Evolutionary conservation across 2,113 vertebrate genomes (phyloP).

Genomic region (Limnothrissa miodon): DNA sequence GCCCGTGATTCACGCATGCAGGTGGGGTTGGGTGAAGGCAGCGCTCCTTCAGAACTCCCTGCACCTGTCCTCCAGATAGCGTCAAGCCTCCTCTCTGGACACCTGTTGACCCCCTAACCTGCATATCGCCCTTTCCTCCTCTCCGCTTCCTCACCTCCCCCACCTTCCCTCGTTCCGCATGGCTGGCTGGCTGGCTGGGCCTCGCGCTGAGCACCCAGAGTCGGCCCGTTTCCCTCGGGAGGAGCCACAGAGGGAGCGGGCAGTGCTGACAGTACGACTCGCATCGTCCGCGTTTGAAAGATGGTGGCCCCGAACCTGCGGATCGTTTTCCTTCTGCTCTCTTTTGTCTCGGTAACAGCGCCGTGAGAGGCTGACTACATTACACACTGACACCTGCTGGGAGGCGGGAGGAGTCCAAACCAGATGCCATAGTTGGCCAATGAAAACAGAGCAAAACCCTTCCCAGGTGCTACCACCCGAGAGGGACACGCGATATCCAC

Average conservation of each 20-base stretch:
- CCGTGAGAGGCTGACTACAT: conserved; percentile 51
- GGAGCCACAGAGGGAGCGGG: background rate
- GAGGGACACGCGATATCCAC: background rate
- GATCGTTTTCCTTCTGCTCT: background rate
- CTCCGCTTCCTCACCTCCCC: background rate
- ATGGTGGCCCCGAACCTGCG: background rate
- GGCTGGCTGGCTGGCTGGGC: background rate
- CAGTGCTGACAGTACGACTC: background rate
- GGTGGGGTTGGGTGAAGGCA: background rate
- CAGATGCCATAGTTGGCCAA: background rate
- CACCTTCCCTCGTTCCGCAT: background rate
- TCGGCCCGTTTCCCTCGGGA: background rate
- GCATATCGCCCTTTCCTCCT: background rate
- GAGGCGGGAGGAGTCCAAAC: conserved; percentile 54
- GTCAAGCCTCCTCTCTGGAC: conserved; percentile 4
- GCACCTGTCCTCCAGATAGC: conserved; percentile 40
- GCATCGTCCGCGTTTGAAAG: background rate
- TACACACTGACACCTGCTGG: conserved; percentile 77
- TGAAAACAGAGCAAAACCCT: background rate
- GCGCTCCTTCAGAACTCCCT: conserved; percentile 6
- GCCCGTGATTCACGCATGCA: background rate
- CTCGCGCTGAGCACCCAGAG: background rate
- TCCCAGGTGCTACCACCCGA: too few relatives aligned
- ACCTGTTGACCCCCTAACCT: conserved; percentile 41
- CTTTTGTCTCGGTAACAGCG: conserved; percentile 36